phyloP scores from a whole-genome alignment of 2,113 vertebrate genomes.

The Rhineura floridana region DNA sequence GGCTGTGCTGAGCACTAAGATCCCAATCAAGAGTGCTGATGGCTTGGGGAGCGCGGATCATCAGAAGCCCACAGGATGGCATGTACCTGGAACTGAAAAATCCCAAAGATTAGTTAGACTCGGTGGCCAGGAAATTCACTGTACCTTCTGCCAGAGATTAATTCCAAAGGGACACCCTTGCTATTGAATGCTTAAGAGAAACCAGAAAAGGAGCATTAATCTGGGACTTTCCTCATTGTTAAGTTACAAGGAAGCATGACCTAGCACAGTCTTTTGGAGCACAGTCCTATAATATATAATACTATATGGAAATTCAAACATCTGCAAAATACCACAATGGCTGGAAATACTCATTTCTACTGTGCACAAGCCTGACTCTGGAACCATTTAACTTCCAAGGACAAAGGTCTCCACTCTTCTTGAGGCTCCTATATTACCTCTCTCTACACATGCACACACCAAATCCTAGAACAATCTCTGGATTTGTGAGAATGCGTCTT shows the following conservation, averaged over 20 bases:
- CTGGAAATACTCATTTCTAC: neutral
- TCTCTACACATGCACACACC: too few species aligned
- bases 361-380: neutral
- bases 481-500: neutral
- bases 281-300: neutral
- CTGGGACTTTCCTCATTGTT: neutral
- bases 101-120: neutral
- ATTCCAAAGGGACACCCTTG: neutral
- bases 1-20: constrained; percentile 63
- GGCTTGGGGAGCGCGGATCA: constrained; percentile 73
- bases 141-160: neutral
- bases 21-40: constrained; percentile 61
- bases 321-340: neutral
- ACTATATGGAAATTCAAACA: neutral
- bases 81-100: constrained; percentile 71
- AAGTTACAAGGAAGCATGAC: neutral
- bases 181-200: neutral
- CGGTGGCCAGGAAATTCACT: neutral
- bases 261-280: neutral
- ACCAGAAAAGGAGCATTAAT: neutral
- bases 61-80: constrained; percentile 80
- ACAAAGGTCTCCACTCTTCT: neutral
- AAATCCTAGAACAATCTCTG: neutral
- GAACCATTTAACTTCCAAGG: neutral
- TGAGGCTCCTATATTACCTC: neutral